These are phyloP conservation scores for Drosophila nr. perissopoda DNA, from an alignment of 2,888 invertebrate genomes.

Conservation along the genomic window DNA sequence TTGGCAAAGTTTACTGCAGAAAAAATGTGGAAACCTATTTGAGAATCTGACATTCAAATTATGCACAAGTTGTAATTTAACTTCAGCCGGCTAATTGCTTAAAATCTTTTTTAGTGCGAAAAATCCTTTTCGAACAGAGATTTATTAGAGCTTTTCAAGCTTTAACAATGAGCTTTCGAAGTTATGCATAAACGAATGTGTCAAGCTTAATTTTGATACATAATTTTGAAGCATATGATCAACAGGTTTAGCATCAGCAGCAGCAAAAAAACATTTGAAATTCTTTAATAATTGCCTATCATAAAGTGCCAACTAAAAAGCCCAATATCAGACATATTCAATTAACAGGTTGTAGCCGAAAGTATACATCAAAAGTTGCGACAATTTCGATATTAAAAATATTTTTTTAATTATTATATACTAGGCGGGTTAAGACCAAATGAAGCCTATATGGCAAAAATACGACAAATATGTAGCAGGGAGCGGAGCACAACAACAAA, in stretches of 20 bases:
- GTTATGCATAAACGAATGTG: background rate
- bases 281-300: slow-evolving; percentile 19
- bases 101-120: fast-evolving
- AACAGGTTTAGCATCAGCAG: background rate
- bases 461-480: slow-evolving; percentile 21
- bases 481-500: slow-evolving; percentile 4
- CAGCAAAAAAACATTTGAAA: background rate
- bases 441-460: slow-evolving; percentile 21
- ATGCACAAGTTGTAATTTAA: background rate
- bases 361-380: slow-evolving; percentile 27
- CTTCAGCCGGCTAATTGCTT: background rate
- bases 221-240: background rate
- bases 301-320: slow-evolving; percentile 4
- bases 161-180: slow-evolving; percentile 17
- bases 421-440: slow-evolving; percentile 15
- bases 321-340: slow-evolving; percentile 13
- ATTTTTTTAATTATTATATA: slow-evolving; percentile 9
- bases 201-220: background rate
- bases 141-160: background rate
- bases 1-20: slow-evolving; percentile 10
- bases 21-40: background rate
- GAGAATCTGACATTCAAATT: background rate
- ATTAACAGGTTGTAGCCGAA: slow-evolving; percentile 24
- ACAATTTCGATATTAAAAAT: slow-evolving; percentile 9
- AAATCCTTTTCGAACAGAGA: background rate